A percentile compares a stretch with the other conserved stretches of the same genome.
Conservation (phyloP, 35 echinoderm and acorn worm species). For the Amphiura filiformis region DNA sequence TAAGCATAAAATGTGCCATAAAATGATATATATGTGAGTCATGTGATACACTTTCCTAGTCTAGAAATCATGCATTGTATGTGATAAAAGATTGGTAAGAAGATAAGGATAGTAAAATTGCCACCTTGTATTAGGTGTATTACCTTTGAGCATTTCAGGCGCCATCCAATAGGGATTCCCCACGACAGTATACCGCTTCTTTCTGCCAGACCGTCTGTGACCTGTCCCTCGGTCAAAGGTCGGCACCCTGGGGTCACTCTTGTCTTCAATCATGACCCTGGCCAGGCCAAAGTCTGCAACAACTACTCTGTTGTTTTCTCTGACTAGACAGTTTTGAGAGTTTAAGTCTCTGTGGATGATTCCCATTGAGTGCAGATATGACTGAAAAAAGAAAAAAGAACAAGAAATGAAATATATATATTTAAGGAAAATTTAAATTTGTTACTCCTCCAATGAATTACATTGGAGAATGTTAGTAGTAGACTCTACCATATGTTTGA, state of each 20-base stretch:
- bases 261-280: constrained; percentile 79
- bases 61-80: no score
- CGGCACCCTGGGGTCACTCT: constrained; percentile 63
- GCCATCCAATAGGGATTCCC: constrained; percentile 96
- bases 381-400: constrained; percentile 38
- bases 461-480: no score
- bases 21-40: no score
- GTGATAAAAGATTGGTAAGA: no score
- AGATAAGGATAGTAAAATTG: no score
- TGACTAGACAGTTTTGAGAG: constrained; percentile 89
- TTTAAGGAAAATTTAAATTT: no score
- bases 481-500: no score
- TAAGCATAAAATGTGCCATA: no score
- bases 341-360: constrained; percentile 95
- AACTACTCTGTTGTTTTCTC: constrained; percentile 81
- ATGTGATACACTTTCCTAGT: no score
- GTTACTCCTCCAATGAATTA: no score
- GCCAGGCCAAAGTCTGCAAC: constrained; percentile 98
- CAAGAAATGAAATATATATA: background rate
- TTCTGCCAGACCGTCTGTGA: constrained; percentile 41
- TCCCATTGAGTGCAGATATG: constrained; percentile 86
- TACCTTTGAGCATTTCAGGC: constrained; percentile 95
- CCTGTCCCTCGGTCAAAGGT: constrained; percentile 11
- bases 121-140: background rate
- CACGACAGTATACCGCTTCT: constrained; percentile 89